Conservation (phyloP, 2,113 vertebrate species). For the Chlamydotis undulata region DNA sequence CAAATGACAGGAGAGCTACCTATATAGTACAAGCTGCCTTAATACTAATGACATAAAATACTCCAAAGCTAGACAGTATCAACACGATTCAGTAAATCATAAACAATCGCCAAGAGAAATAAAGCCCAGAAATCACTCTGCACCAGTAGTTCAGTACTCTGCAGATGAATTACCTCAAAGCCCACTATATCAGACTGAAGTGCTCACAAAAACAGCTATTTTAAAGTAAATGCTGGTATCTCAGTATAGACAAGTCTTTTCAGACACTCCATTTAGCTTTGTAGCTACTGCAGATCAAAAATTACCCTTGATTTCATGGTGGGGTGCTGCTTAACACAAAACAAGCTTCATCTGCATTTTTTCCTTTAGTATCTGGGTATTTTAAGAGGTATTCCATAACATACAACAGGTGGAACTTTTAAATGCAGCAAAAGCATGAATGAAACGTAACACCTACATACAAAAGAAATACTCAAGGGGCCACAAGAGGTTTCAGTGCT, state of each 20-base stretch:
- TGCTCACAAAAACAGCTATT: background rate
- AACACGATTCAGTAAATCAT: background rate
- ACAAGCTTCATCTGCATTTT: background rate
- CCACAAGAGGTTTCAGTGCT: background rate
- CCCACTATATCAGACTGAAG: background rate
- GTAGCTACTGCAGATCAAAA: background rate
- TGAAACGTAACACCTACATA: rapidly evolving
- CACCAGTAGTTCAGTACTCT: background rate
- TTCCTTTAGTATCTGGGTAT: background rate
- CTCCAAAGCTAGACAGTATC: background rate
- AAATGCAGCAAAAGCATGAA: background rate
- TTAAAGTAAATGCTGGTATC: background rate
- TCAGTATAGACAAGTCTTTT: background rate
- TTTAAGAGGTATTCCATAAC: background rate
- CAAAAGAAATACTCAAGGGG: background rate
- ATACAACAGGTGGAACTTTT: background rate
- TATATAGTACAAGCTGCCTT: background rate
- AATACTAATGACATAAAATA: background rate
- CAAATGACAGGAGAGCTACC: background rate
- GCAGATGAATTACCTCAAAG: background rate
- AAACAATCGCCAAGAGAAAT: background rate
- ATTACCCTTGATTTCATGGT: background rate
- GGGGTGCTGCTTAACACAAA: background rate
- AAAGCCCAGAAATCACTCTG: background rate
- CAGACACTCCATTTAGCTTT: background rate